Base-by-base conservation (phyloP, 2,113 vertebrate genomes). In the Alexandromys fortis region DNA sequence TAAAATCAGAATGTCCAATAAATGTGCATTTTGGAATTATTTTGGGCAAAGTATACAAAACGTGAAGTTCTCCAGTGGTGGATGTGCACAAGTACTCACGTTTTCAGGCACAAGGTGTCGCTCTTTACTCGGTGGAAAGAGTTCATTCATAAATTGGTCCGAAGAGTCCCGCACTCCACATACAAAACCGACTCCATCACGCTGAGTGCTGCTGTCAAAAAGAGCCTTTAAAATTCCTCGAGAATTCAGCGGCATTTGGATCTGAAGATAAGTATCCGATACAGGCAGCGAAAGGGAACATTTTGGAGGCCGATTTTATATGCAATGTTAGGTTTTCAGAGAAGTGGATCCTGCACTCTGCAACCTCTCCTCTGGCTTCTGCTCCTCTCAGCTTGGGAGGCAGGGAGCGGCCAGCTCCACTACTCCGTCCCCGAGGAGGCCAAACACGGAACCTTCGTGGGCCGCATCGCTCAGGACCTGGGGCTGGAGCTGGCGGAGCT, bases 101-200 rank as follows among this genome's bases (percentile, higher is more conserved):
- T 61, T 94, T 97, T 96, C 96, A 96, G 96, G 95, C 97, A 89
- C 97, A 96, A 97, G 97, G 90, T 97, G 97, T 96, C 97, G 97
- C 97, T 97, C 97, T 97, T 98, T 92, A 68, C 97, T 97, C 13
- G 68, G 30, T 72, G 58, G 58, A 97, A 91, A 82, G 81, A 86
- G 30, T 93, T 94, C 8, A 28, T 90, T 93, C 55, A 65, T 26
- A 28, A 70, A 22, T 89, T 95, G 86, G 33, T 94, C 83, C 19
- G 58, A 86, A 86, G 35, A 26, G 83, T 42, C 82, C 55, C 70
- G 45, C 86, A 88, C 52, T 78, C 72, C 65, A 4, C 42, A 47
- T 11, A 91, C 7, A 14, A 79, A 83, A 95, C 63, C 4, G 58
- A 82, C 30, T 91, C 88, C 75, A 78, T 95, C 91, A 67, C 61